Evolutionary conservation across 2,113 vertebrate genomes (phyloP), one percentile per base, ranked within the genome.

Genomic region (Istiophorus platypterus): DNA sequence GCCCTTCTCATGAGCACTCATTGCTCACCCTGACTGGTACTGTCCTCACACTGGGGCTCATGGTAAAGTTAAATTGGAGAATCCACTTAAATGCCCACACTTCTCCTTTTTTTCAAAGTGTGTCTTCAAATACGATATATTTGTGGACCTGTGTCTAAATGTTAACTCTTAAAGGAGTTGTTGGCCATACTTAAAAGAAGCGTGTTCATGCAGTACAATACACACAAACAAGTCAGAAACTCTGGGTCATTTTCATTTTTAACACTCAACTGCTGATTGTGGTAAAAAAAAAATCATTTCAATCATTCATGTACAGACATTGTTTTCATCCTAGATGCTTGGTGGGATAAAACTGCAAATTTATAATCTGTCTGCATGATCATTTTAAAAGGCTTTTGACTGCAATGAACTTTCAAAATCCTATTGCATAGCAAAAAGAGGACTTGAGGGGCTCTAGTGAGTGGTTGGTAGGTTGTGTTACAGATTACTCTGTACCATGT

Each of bases 1-100:
- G 89, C 82, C 89, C 89, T 87, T 81, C 87, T 91, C 88, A 73
- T 88, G 73, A 83, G 63, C 82, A 68, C 85, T 87, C 74, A 54
- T 45, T 85, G 82, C 85, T 91, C 78, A 89, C 80, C 84, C 78
- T 65, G 73, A 54, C 72, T 52, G 59, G 29, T 71, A 13, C 41
- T 54, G 67, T 82, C 58, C 49, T 68, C 76, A 62, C 59, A 51
- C 64, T 54, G 47, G 27, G 67, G 41, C 29, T 58, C 57, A 78
- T 31, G 2, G 39, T 18, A 39, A 65, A 39, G 58, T 83, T 59
- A 22, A 54, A 80, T 62, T 18, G 67, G 41, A 81, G 52, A 73
- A 54, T 72, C 74, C 45, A 24, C 45, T 80, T 51, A 22, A 49
- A 58, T 49, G 61, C 62, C 63, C 72, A 59, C 47, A 62, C 57